Base-by-base conservation (phyloP, 2,113 vertebrate genomes). In the Pteruthius melanotis region DNA sequence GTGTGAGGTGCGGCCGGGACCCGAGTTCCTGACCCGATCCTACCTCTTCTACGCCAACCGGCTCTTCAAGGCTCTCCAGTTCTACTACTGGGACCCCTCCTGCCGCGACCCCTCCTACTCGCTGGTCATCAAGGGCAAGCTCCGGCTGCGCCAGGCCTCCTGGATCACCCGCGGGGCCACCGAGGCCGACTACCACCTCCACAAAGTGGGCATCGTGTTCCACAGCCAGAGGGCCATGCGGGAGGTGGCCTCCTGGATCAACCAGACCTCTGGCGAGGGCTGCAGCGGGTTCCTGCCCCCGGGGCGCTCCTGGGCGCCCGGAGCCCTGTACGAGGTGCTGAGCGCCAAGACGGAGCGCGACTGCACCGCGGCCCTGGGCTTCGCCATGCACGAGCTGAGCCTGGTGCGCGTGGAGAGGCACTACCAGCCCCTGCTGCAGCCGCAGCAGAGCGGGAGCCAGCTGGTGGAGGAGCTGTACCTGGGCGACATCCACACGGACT, bases 111-210 rank as follows among this genome's bases (percentile, higher is more conserved):
- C 99, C 0, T 94, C 98, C 71, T 98, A 99, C 97, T 98, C 99
- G 9, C 98, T 99, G 85, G 93, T 98, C 91, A 98, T 99, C 97
- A 98, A 98, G 95, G 99, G 99, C 87, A 99, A 98, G 94, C 90
- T 99, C 5, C 98, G 98, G 21, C 98, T 99, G 70, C 98, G 98
- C 49, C 98, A 98, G 95, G 98, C 99, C 78, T 99, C 99, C 93
- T 99, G 99, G 99, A 98, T 99, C 97, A 99, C 98, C 59, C 98
- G 78, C 0, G 99, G 99, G 2, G 99, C 97, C 93, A 99, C 98
- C 0, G 98, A 99, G 94, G 98, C 99, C 0, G 98, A 99, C 74
- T 99, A 99, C 91, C 98, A 98, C 56, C 98, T 99, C 45, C 98
- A 98, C 97, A 99, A 98, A 92, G 98, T 99, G 24, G 98, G 98